Conservation (phyloP, 2,888 invertebrate species). For the Nomada lathburiana region DNA sequence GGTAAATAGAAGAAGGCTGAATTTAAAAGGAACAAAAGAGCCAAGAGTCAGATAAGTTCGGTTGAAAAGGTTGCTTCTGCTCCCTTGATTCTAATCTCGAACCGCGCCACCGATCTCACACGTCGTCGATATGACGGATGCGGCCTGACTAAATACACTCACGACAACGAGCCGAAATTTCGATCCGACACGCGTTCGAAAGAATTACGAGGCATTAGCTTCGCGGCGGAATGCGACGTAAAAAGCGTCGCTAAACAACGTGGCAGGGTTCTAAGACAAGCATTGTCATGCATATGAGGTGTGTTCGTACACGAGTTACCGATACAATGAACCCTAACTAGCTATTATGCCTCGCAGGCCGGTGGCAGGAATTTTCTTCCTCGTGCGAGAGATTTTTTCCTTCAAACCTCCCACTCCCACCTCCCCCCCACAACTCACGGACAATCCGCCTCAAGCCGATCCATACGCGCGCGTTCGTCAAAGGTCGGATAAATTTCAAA, state of each 20-base stretch:
- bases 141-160: conserved; percentile 69
- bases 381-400: conserved; percentile 61
- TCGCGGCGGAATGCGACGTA: conserved; percentile 70
- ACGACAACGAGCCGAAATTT: conserved; percentile 46
- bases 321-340: conserved; percentile 82
- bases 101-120: conserved; percentile 24
- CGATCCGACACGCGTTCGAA: conserved; percentile 65
- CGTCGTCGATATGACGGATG: conserved; percentile 76
- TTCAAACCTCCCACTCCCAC: background rate
- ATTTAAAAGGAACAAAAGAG: background rate
- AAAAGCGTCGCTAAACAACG: conserved; percentile 77
- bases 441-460: background rate
- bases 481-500: too few species aligned
- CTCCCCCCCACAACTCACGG: background rate
- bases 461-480: background rate
- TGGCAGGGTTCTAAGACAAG: conserved; percentile 71
- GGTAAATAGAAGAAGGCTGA: background rate
- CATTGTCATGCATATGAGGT: conserved; percentile 79
- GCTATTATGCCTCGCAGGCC: conserved; percentile 76
- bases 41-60: background rate
- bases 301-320: conserved; percentile 72
- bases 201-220: conserved; percentile 68
- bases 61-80: background rate
- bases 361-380: conserved; percentile 62
- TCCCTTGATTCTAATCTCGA: conserved; percentile 20